Percentiles rank a stretch among this genome's conserved stretches.
Evolutionary conservation across 2,888 invertebrate genomes (phyloP).

Genomic region (Conchocele bisecta): DNA sequence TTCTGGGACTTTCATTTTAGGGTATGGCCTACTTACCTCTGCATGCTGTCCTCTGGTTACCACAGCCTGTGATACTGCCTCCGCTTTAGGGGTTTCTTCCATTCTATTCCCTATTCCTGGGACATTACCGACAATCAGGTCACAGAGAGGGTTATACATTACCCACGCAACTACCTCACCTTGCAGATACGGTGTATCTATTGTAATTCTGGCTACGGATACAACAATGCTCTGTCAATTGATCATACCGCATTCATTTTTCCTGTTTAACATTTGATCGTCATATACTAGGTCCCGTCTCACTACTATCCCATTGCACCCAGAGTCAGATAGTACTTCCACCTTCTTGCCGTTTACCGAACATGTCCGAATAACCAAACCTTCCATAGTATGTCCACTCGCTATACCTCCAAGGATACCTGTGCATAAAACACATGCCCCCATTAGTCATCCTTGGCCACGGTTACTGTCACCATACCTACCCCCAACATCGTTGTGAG

Average conservation of each 20-base stretch:
- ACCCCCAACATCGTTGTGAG: background rate
- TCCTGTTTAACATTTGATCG: slow-evolving; percentile 22
- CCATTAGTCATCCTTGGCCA: background rate
- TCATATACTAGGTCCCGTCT: slow-evolving; percentile 13
- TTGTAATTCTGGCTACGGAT: slow-evolving; percentile 25
- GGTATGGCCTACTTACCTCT: background rate
- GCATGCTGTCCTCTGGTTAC: background rate
- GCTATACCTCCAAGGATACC: too few relatives aligned
- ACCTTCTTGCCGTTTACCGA: slow-evolving; percentile 3
- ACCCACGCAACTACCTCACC: slow-evolving; percentile 31
- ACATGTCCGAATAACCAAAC: slow-evolving; percentile 16
- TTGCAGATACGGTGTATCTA: slow-evolving; percentile 34
- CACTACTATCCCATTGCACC: slow-evolving; percentile 30
- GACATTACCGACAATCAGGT: slow-evolving; percentile 36
- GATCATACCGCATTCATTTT: slow-evolving; percentile 31
- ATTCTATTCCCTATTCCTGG: slow-evolving; percentile 12
- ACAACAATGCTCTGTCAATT: slow-evolving; percentile 27
- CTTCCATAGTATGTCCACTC: background rate
- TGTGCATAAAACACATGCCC: too few relatives aligned
- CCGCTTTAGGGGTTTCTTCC: background rate
- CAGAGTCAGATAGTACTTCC: slow-evolving; percentile 27
- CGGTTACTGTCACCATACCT: background rate
- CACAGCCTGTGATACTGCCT: background rate
- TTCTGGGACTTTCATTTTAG: background rate
- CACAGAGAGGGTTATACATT: slow-evolving; percentile 27